Evolutionary conservation across 2,113 vertebrate genomes (phyloP).

Genomic region (Gymnorhina tibicen): DNA sequence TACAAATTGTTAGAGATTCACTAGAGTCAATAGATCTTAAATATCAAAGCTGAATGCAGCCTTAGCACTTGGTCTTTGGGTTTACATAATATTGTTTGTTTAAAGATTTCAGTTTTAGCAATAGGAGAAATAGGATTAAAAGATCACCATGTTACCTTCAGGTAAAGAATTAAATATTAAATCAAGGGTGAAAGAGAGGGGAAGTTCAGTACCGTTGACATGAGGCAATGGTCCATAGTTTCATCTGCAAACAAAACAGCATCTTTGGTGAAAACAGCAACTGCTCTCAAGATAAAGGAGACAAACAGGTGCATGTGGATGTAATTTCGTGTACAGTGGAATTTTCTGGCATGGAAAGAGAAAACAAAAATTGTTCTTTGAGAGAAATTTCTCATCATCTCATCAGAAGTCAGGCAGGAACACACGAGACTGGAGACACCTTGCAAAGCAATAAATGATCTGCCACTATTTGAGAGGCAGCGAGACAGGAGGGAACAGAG

Average conservation of each 20-base stretch:
- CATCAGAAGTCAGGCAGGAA: not conserved
- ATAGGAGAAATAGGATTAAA: not conserved
- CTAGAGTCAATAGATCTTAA: not conserved
- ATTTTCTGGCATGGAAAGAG: slow-evolving; percentile 74
- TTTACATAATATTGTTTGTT: not conserved
- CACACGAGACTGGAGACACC: not conserved
- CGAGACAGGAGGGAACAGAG: not conserved
- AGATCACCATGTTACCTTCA: not conserved
- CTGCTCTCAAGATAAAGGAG: slow-evolving; percentile 85
- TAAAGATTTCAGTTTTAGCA: not conserved
- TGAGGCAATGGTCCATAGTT: slow-evolving; percentile 82
- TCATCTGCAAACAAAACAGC: slow-evolving; percentile 83
- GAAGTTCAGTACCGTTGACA: slow-evolving; percentile 79
- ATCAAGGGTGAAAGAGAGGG: not conserved
- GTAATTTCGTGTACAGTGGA: slow-evolving; percentile 89
- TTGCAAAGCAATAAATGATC: not conserved
- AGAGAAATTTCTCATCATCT: not conserved
- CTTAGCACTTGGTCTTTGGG: not conserved
- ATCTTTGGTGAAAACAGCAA: slow-evolving; percentile 87
- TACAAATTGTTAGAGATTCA: not conserved
- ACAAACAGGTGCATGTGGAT: slow-evolving; percentile 91
- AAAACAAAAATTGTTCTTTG: not conserved
- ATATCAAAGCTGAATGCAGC: not conserved
- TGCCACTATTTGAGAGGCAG: not conserved
- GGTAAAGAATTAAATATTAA: not conserved